Conservation (phyloP, 2,797 vertebrate genomes). For the Phalanger gymnotis region DNA sequence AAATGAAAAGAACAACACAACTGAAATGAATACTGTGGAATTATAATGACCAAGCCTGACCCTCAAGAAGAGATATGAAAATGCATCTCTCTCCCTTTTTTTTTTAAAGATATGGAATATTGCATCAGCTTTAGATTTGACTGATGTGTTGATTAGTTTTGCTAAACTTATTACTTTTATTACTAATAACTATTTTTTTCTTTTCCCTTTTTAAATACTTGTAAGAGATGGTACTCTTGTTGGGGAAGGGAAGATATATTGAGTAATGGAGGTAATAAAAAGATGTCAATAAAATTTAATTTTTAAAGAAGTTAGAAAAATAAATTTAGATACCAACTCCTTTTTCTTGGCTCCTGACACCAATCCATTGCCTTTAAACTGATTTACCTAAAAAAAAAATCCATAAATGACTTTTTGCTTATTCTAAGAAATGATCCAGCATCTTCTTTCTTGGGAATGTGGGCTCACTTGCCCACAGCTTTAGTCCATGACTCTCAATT, state of each 20-base stretch:
- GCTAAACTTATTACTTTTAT: background rate
- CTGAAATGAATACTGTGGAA: background rate
- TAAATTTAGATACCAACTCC: background rate
- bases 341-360: background rate
- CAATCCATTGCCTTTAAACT: background rate
- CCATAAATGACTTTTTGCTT: background rate
- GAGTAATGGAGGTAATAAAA: background rate
- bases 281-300: background rate
- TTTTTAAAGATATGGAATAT: background rate
- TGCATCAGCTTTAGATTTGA: background rate
- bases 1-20: background rate
- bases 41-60: background rate
- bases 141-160: background rate
- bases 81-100: background rate
- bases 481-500: slow-evolving; percentile 17
- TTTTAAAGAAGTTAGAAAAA: background rate
- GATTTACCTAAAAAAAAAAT: background rate
- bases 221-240: background rate
- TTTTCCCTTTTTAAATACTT: background rate
- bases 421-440: background rate
- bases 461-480: background rate
- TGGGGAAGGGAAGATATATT: background rate
- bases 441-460: background rate
- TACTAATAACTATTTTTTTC: background rate
- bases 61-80: background rate